A percentile compares a stretch with the other conserved stretches of the same genome.
Conservation (phyloP, 2,888 invertebrate genomes). For the Torymus aiolomorphi region DNA sequence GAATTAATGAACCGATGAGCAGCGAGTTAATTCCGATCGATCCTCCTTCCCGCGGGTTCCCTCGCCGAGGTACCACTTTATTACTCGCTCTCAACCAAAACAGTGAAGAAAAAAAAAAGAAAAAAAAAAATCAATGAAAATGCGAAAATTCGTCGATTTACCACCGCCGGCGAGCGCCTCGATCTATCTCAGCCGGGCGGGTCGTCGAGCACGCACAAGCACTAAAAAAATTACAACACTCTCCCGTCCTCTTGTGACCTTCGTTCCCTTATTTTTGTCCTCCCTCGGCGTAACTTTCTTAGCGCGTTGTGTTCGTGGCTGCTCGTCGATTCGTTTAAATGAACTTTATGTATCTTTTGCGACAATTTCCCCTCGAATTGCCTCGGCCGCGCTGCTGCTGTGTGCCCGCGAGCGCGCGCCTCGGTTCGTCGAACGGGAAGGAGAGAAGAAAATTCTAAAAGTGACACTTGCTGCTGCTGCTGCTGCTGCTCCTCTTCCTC, state of each 20-base stretch:
- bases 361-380: conserved; percentile 36
- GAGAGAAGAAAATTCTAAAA: conserved; percentile 14
- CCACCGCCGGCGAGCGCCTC: not conserved
- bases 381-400: conserved; percentile 16
- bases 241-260: conserved; percentile 50
- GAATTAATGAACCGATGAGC: conserved; percentile 7
- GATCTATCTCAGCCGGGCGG: no score
- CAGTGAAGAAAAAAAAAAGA: not conserved
- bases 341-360: conserved; percentile 47
- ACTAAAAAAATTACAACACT: conserved; percentile 56
- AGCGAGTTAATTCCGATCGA: not conserved
- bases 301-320: conserved; percentile 44
- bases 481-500: conserved; percentile 1
- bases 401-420: not conserved
- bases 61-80: no score
- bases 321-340: conserved; percentile 35
- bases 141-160: conserved; percentile 10
- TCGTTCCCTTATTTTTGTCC: conserved; percentile 34
- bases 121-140: no score
- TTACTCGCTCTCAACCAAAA: conserved; percentile 14
- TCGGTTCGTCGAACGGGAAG: conserved; percentile 29
- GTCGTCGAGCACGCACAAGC: conserved; percentile 52
- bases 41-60: conserved; percentile 22
- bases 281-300: conserved; percentile 47
- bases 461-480: conserved; percentile 11